Percentiles rank a stretch among this genome's conserved stretches.
phyloP scores from a whole-genome alignment of 2,888 invertebrate genomes.

The Lingula anatina region DNA sequence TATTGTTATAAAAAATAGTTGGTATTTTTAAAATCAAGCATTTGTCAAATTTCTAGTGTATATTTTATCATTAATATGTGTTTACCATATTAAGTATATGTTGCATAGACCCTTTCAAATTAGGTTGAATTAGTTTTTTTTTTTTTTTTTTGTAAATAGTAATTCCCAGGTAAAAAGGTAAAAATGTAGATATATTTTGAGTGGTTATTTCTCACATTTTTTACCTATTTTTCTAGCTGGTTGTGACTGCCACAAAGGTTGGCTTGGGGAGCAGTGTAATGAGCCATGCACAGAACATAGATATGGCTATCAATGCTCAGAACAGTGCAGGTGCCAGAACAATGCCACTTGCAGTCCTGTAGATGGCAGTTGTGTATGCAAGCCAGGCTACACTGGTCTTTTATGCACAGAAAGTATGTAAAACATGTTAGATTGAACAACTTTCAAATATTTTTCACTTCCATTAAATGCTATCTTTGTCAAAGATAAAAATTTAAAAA shows the following conservation, averaged over 20 bases:
- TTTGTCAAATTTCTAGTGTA: too few relatives aligned
- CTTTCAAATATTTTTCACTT: neutral
- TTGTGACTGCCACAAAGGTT: constrained; percentile 44
- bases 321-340: constrained; percentile 27
- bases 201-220: too few relatives aligned
- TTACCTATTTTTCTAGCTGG: constrained; percentile 39
- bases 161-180: too few relatives aligned
- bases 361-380: constrained; percentile 28
- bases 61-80: too few relatives aligned
- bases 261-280: constrained; percentile 36
- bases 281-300: constrained; percentile 23
- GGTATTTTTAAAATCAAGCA: neutral
- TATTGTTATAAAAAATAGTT: neutral
- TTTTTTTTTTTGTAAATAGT: too few relatives aligned
- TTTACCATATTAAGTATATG: too few relatives aligned
- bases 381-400: constrained; percentile 25
- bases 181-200: too few relatives aligned
- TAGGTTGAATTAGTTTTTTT: neutral
- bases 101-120: too few relatives aligned
- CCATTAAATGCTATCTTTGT: neutral
- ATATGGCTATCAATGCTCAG: constrained; percentile 30
- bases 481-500: neutral
- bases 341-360: constrained; percentile 23
- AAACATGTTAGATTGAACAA: neutral
- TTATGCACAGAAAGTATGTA: constrained; percentile 32